Base-by-base conservation (phyloP, 2,797 vertebrate genomes). In the Argentina silus region DNA sequence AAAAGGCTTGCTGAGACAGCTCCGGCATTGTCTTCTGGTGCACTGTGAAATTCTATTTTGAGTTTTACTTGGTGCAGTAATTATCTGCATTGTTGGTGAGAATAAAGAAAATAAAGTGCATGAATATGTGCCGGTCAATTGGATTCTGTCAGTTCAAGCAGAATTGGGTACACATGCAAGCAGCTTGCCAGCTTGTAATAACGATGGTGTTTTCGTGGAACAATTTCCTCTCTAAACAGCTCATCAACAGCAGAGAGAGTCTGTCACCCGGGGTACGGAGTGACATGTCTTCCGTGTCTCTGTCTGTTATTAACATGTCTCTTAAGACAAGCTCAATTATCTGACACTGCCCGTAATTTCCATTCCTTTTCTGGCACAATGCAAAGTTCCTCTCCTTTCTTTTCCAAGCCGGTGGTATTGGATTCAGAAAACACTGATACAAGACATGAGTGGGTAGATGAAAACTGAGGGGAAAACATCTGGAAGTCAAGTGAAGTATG, bases 261-360 rank as follows among this genome's bases (percentile, higher is more conserved):
- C 94, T 95, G 94, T 95, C 94, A 95, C 92, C 91, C 90, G 80
- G 89, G 87, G 88, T 91, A 90, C 87, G 85, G 93, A 95, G 90
- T 95, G 94, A 95, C 93, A 95, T 91, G 88, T 93, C 93, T 92
- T 94, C 91, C 91, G 92, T 91, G 91, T 94, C 93, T 91, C 87
- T 59, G 92, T 90, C 93, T 95, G 93, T 95, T 95, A 95, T 95
- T 95, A 95, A 92, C 94, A 88, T 92, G 94, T 95, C 94, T 95
- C 91, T 92, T 87, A 90, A 94, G 94, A 95, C 94, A 95, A 95
- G 93, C 94, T 94, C 93, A 95, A 95, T 95, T 95, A 95, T 95
- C 93, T 93, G 93, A 94, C 94, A 95, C 94, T 94, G 93, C 93
- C 93, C 91, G 91, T 93, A 93, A 94, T 95, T 95, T 95, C 92